Base-by-base conservation (phyloP, 2,797 vertebrate species). In the Rhabdophis nuchalis region DNA sequence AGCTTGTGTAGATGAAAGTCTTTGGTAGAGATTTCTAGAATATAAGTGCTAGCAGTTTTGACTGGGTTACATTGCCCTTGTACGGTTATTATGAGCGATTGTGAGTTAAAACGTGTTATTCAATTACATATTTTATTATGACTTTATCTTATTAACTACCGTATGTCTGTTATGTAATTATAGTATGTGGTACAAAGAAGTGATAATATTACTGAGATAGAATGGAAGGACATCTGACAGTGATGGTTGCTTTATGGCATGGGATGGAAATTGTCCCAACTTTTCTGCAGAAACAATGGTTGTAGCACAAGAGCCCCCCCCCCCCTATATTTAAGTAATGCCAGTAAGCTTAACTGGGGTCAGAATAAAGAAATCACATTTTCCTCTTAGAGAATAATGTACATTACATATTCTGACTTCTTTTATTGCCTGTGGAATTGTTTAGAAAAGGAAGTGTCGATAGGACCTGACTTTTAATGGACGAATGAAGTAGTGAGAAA, bases 401-500 rank as follows among this genome's bases (percentile, higher is more conserved):
- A 32, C 64, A 25, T 29, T 58, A 52, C 85, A 53, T 29, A 23
- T 36, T 77, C 52, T 58, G 18, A 77, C 82, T 90, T 90, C 54
- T 92, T 92, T 58, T 90, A 54, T 87, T 46, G 60, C 60, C 41
- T 77, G 56, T 90, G 27, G 14, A 89, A 50, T 86, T 36, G 27
- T 41, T 68, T 36, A 86, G 36, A 60, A 90, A 85, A 87, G 86
- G 64, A 90, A 53, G n/a, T 82, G n/a, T 57, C 46, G n/a, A n/a
- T 32, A 61, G 53, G 85, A 58, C 61, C n/a, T 1, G 64, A 87
- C 53, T 92, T 82, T 93, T 54, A 93, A 90, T 88, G 56, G 52
- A 61, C 18, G 61, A 93, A 93, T 85, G 46, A 93, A 90, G 89
- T 56, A 53, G 64, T 88, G 68, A 89, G 56, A 82, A 90, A 88